Conservation (phyloP, 2,113 vertebrate genomes). For the Grammomys dolichurus region DNA sequence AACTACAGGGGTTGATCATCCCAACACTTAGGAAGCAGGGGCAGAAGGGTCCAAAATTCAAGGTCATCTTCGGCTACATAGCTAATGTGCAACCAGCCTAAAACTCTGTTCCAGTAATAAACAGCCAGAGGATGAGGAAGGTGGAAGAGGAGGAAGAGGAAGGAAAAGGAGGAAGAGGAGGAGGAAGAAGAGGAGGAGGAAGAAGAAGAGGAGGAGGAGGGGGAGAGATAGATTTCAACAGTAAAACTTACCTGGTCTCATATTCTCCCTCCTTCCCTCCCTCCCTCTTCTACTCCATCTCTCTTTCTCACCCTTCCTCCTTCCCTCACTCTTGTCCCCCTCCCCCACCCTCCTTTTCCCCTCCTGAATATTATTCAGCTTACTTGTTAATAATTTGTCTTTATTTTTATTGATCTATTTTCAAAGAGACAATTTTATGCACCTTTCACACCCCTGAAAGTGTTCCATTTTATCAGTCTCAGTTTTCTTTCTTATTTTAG, state of each 20-base stretch:
- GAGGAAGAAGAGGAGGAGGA: no score
- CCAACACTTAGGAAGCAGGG: background rate
- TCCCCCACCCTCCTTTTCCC: background rate
- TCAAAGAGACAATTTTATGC: background rate
- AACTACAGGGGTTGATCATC: background rate
- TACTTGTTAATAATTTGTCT: background rate
- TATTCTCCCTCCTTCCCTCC: background rate
- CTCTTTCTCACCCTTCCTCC: background rate
- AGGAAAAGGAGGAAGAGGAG: no score
- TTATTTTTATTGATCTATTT: background rate
- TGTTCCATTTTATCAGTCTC: background rate
- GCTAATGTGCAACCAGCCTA: background rate
- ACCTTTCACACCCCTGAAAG: background rate
- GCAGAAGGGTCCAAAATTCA: background rate
- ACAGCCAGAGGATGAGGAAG: no score
- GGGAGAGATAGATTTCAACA: background rate
- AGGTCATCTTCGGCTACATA: background rate
- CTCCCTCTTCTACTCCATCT: background rate
- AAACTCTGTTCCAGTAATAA: background rate
- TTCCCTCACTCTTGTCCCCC: no score
- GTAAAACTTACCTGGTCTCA: background rate
- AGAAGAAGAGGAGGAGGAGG: no score
- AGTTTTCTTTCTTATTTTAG: background rate
- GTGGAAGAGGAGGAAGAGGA: no score
- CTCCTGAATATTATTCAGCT: background rate